phyloP scores from a whole-genome alignment of 2,113 vertebrate species.

The Salvelinus namaycush region DNA sequence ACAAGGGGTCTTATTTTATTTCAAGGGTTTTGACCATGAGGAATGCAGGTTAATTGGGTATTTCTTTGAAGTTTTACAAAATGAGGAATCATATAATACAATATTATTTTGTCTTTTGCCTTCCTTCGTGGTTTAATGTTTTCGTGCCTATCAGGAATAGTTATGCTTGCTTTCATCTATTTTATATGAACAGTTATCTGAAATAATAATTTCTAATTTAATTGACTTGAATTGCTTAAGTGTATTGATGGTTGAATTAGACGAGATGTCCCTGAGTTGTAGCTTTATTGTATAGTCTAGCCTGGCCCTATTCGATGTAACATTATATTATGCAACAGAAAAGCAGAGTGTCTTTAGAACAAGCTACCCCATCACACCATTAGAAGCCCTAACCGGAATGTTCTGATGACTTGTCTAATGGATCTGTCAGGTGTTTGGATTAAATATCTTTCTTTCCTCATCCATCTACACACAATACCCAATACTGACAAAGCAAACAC shows the following conservation, averaged over 20 bases:
- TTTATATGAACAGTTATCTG: background rate
- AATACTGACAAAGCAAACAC: too few relatives aligned
- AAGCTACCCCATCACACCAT: slow-evolving; percentile 51
- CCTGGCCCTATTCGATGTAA: background rate
- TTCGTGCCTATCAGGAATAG: too few relatives aligned
- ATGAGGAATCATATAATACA: background rate
- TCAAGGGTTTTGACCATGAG: background rate
- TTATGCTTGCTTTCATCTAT: background rate
- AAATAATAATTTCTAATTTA: background rate
- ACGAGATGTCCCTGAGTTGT: too few relatives aligned
- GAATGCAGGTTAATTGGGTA: slow-evolving; percentile 18
- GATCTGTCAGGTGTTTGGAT: slow-evolving; percentile 61
- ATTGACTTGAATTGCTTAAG: background rate
- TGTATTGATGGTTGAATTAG: background rate
- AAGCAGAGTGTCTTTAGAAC: slow-evolving; percentile 34
- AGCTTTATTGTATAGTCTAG: background rate
- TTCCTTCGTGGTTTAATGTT: too few relatives aligned
- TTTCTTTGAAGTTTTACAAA: slow-evolving; percentile 2
- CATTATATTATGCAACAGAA: background rate
- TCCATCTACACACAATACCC: too few relatives aligned
- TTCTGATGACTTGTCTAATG: slow-evolving; percentile 65
- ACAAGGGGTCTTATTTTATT: slow-evolving; percentile 13
- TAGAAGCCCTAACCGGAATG: slow-evolving; percentile 53
- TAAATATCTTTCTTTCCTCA: slow-evolving; percentile 27
- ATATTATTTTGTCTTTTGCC: too few relatives aligned